Conservation (phyloP, 2,113 vertebrate genomes). For the Amphiprion ocellaris region DNA sequence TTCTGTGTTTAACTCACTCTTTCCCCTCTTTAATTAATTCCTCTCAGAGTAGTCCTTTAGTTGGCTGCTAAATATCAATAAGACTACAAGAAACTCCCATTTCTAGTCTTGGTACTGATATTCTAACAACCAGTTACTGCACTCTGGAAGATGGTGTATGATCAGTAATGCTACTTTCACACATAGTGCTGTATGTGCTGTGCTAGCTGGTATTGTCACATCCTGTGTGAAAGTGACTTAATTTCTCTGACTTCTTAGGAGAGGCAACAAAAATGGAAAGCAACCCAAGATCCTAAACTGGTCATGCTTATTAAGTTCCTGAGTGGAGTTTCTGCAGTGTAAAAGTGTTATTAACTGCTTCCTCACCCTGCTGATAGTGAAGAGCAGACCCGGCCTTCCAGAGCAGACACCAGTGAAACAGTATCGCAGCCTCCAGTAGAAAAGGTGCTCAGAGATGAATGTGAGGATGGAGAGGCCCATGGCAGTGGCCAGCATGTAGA, state of each 20-base stretch:
- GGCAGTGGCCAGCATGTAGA: constrained; percentile 98
- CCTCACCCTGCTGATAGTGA: constrained; percentile 97
- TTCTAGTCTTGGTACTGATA: constrained; percentile 11
- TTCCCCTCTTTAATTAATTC: not conserved
- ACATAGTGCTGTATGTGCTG: no score
- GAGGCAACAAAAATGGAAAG: not conserved
- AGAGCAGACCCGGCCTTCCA: constrained; percentile 92
- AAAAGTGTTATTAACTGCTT: not conserved
- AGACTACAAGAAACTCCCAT: constrained; percentile 15
- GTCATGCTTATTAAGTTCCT: not conserved
- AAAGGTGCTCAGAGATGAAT: constrained; percentile 96
- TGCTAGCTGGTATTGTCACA: no score
- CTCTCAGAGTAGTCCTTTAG: not conserved
- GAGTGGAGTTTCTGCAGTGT: not conserved
- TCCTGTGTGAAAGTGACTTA: no score
- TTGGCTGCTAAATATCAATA: constrained; percentile 14
- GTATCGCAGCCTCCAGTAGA: constrained; percentile 98
- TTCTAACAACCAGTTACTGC: constrained; percentile 14
- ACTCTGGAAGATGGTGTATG: constrained; percentile 12
- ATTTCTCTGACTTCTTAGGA: not conserved
- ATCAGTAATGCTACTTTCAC: not conserved
- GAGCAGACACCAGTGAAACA: constrained; percentile 97
- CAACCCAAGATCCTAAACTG: constrained; percentile 7
- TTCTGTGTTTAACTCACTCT: not conserved
- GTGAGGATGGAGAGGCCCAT: constrained; percentile 97